Conservation (phyloP, 2,797 vertebrate genomes). For the Tragelaphus eurycerus region DNA sequence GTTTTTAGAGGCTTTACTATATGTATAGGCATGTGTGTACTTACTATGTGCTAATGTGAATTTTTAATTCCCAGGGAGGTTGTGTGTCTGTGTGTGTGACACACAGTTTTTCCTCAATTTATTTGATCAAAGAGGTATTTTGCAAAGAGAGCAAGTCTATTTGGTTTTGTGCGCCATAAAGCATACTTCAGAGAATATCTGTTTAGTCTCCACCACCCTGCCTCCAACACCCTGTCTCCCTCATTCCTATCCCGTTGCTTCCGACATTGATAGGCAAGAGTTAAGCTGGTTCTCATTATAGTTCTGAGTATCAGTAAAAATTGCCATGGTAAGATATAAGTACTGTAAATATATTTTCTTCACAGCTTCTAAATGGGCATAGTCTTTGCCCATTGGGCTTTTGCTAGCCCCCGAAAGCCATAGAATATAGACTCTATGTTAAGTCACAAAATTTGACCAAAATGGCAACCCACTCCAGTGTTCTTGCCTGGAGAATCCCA, state of each 20-base stretch:
- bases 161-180: background rate
- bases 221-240: background rate
- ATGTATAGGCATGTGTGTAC: background rate
- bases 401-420: background rate
- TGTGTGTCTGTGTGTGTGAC: background rate
- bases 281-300: background rate
- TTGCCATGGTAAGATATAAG: background rate
- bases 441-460: background rate
- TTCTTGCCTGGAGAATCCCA: too few relatives aligned
- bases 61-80: background rate
- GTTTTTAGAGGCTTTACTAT: background rate
- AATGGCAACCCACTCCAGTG: too few relatives aligned
- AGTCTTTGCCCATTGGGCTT: background rate
- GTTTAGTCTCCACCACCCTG: background rate
- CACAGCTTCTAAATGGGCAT: background rate
- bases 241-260: background rate
- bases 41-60: background rate
- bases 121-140: background rate
- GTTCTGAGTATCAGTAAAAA: background rate
- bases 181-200: background rate
- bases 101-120: background rate
- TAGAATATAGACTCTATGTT: background rate
- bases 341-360: background rate
- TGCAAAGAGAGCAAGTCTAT: background rate
- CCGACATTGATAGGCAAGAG: background rate